Conservation (phyloP, 2,888 invertebrate species). For the Pseudoips prasinana region DNA sequence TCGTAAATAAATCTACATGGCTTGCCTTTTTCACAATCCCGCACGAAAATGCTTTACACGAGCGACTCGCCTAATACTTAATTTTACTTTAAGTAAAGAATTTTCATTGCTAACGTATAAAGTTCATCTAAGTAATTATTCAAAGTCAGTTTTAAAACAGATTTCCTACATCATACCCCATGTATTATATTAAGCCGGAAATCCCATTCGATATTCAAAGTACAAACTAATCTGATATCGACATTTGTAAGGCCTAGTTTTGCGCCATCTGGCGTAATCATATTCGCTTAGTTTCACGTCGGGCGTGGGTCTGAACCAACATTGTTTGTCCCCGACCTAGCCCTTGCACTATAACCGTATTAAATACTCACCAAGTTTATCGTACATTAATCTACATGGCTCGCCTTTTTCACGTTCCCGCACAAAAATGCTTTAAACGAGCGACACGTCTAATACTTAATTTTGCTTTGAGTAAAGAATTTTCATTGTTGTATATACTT, state of each 20-base stretch:
- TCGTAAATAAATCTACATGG: slow-evolving; percentile 38
- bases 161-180: too few species aligned
- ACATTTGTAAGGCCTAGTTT: neutral
- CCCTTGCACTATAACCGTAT: slow-evolving; percentile 45
- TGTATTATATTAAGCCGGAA: too few species aligned
- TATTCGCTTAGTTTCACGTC: slow-evolving; percentile 15
- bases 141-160: too few species aligned
- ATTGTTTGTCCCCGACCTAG: slow-evolving; percentile 42
- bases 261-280: slow-evolving; percentile 10
- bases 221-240: too few species aligned
- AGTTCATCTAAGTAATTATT: too few species aligned
- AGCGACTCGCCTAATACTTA: slow-evolving; percentile 11
- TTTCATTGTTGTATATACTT: too few species aligned
- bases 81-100: slow-evolving; percentile 1
- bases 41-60: neutral
- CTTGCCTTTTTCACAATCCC: slow-evolving; percentile 17
- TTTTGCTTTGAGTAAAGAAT: neutral
- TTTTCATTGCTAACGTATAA: too few species aligned
- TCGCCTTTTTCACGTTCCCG: slow-evolving; percentile 15
- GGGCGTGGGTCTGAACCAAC: slow-evolving; percentile 25
- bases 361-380: slow-evolving; percentile 47
- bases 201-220: too few species aligned
- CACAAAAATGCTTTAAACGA: neutral
- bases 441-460: slow-evolving; percentile 12
- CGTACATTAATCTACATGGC: slow-evolving; percentile 37